Base-by-base conservation (phyloP, 1,140 invertebrate genomes). In the Drosophila persimilis region DNA sequence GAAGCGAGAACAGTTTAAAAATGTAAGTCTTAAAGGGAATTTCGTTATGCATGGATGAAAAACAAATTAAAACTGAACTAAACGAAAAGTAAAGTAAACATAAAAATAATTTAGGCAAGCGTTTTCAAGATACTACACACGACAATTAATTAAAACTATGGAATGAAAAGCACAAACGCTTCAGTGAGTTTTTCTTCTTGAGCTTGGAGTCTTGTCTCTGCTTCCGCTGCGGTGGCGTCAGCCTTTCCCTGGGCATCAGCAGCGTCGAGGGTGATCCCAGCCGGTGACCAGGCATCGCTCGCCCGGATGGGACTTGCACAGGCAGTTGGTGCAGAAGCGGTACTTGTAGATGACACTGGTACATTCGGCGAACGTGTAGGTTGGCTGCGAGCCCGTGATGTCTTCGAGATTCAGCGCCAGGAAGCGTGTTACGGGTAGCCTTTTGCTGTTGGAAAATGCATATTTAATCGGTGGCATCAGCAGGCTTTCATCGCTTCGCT, bases 201-300 rank as follows among this genome's bases (percentile, higher is more conserved):
- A 77, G 70, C 39, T 88, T 88, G 2, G 64, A 71, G 43, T 88
- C 79, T 29, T 55, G 59, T 15, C 60, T 81, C 15, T 88, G 78
- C 13, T 50, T 29, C 17, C 26, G 56, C 8, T 60, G 78, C 6
- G 83, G 83, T n/a, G 83, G 83, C 11, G 83, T 88, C 20, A 72
- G 39, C 3, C 45, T 67, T 39, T 79, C 83, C 2, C 44, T 51
- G n/a, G 84, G 83, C 75, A 79, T 72, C 83, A 88, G 73, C 0
- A 88, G 54, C 31, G 88, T 88, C 1, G 83, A 88, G 17, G 83
- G 83, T 6, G 83, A 88, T 31, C 80, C 83, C 50, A 88, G 59
- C 5, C 83, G 31, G 78, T 83, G 61, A 88, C 84, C 29, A 76
- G 67, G 46, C 83, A 88, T 9, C 74, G 80, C 26, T 63, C 56